phyloP scores from a whole-genome alignment of 2,888 invertebrate genomes.

The Leptinotarsa juncta region DNA sequence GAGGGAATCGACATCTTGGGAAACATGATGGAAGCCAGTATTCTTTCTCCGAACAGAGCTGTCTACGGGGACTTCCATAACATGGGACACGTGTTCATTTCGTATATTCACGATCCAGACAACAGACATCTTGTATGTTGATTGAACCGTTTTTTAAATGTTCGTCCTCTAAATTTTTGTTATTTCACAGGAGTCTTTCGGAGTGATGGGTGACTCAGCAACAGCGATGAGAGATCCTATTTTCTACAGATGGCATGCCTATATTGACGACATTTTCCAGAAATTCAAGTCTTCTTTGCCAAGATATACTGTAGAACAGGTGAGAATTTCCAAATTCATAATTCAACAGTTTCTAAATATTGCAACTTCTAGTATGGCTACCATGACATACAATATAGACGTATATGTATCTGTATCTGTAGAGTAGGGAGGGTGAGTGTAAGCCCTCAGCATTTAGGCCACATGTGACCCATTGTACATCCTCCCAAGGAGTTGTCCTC shows the following conservation, averaged over 20 bases:
- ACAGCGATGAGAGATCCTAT: slow-evolving; percentile 90
- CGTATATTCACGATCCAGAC: slow-evolving; percentile 85
- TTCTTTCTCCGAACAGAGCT: slow-evolving; percentile 75
- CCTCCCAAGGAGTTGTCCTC: too few species aligned
- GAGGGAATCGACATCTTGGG: slow-evolving; percentile 83
- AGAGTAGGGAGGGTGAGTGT: too few species aligned
- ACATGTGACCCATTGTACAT: too few species aligned
- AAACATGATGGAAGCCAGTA: slow-evolving; percentile 81
- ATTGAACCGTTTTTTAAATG: not conserved
- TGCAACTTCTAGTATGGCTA: too few species aligned
- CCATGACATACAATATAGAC: too few species aligned
- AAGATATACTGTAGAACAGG: slow-evolving; percentile 73
- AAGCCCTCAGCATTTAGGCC: too few species aligned
- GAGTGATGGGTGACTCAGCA: slow-evolving; percentile 87
- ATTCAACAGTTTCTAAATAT: too few species aligned
- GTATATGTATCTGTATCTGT: too few species aligned
- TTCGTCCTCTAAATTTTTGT: not conserved
- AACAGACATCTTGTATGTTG: slow-evolving; percentile 75
- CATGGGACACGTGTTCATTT: slow-evolving; percentile 82
- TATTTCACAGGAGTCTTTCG: slow-evolving; percentile 76
- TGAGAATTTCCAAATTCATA: slow-evolving; percentile 53
- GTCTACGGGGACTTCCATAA: slow-evolving; percentile 87
- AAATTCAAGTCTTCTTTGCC: slow-evolving; percentile 78
- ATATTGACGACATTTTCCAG: slow-evolving; percentile 82
- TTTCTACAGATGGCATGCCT: slow-evolving; percentile 88